These are phyloP conservation scores for Pygocentrus nattereri DNA, from an alignment of 2,797 vertebrate genomes.

Conservation along the genomic window DNA sequence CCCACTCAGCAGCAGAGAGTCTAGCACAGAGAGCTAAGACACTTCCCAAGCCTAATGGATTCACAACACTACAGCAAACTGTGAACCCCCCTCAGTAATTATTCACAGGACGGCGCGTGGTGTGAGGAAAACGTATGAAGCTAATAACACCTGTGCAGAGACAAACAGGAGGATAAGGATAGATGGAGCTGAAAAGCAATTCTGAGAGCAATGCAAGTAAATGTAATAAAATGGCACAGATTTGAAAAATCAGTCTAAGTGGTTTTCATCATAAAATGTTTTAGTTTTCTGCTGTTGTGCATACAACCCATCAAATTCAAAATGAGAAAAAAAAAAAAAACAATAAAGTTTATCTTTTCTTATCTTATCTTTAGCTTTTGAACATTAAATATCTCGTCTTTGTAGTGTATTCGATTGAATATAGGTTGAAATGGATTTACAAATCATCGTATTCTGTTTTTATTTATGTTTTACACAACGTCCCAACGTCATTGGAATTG, in stretches of 20 bases:
- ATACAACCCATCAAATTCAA: too few species aligned
- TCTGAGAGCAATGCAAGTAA: slow-evolving; percentile 45
- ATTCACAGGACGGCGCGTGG: slow-evolving; percentile 22
- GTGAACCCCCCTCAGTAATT: slow-evolving; percentile 37
- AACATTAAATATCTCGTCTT: too few species aligned
- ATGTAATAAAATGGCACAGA: background rate
- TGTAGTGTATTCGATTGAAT: too few species aligned
- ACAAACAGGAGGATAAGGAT: background rate
- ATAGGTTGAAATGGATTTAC: too few species aligned
- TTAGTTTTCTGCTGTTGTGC: background rate
- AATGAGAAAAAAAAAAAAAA: too few species aligned
- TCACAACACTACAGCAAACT: slow-evolving; percentile 27
- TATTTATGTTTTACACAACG: too few species aligned
- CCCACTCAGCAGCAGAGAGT: slow-evolving; percentile 3
- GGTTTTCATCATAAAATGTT: background rate
- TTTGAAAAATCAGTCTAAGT: background rate
- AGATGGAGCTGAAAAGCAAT: slow-evolving; percentile 44
- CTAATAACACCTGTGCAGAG: slow-evolving; percentile 40
- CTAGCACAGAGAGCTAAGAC: background rate
- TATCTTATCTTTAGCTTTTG: too few species aligned
- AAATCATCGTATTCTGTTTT: too few species aligned
- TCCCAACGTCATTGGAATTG: too few species aligned
- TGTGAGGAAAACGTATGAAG: slow-evolving; percentile 17
- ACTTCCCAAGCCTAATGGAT: slow-evolving; percentile 43
- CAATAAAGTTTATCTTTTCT: too few species aligned